Percentiles rank a stretch among this genome's conserved stretches.
Evolutionary conservation across 2,113 vertebrate species (phyloP).

Genomic region (Pelecanus crispus): DNA sequence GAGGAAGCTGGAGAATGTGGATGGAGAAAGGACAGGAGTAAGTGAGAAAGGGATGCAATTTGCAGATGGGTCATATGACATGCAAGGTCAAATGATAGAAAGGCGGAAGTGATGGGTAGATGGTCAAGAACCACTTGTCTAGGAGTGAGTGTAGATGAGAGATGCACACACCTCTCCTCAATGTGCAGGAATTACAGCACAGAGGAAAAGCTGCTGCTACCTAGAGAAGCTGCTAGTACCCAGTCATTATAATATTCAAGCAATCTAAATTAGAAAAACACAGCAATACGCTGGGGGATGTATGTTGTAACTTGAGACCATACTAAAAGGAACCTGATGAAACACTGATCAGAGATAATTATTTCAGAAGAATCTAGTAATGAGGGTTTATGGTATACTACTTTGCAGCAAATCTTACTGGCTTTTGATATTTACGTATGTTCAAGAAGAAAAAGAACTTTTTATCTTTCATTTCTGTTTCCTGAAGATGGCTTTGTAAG

Average conservation of each 20-base stretch:
- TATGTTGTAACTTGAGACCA: background rate
- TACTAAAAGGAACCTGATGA: background rate
- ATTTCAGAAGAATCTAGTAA: background rate
- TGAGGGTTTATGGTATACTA: background rate
- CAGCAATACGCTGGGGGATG: background rate
- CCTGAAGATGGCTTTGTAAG: background rate
- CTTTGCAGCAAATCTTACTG: background rate
- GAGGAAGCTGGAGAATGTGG: background rate
- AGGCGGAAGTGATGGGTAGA: background rate
- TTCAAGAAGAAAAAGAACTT: background rate
- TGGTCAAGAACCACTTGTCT: background rate
- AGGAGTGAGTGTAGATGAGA: background rate
- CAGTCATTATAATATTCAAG: background rate
- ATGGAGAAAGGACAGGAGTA: background rate
- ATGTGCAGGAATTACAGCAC: background rate
- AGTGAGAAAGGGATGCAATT: background rate
- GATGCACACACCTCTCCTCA: background rate
- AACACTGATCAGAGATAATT: background rate
- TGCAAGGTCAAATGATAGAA: background rate
- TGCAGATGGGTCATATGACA: background rate
- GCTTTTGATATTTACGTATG: background rate
- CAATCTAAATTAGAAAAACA: background rate
- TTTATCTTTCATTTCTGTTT: background rate
- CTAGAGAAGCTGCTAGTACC: background rate
- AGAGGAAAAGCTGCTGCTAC: background rate